Base-by-base conservation (phyloP, 2,797 vertebrate species). In the Scyliorhinus canicula region DNA sequence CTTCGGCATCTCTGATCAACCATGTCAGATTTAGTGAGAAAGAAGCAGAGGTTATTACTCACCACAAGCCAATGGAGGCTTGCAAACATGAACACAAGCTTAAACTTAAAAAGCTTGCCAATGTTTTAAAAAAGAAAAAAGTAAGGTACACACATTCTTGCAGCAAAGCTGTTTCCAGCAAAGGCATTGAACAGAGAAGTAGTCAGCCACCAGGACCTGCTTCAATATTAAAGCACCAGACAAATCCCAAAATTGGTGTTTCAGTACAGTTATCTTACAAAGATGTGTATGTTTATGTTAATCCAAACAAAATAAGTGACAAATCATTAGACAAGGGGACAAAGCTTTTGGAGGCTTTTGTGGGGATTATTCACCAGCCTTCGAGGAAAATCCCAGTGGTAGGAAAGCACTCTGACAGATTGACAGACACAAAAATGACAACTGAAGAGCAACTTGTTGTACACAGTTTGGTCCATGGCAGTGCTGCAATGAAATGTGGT, bases 1-100 rank as follows among this genome's bases (percentile, higher is more conserved):
- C 96, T 24, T 97, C 98, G 95, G 96, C 97, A 1, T 96, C 97
- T 0, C 95, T 97, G 65, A 98, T 98, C 95, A 98, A 98, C 96
- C 98, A 98, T 0, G 98, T 99, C 8, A 98, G 98, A 95, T 99
- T 99, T 96, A 97, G 98, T 50, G 98, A 99, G 95, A 98, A 98
- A 24, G 98, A 98, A 96, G 98, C 98, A 0, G 98, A 99, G 96
- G 96, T 99, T 88, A 98, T 99, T 97, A 97, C 98, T 0, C 98
- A 98, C 95, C 96, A 97, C 95, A 97, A 96, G 86, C 96, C 95
- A 95, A 98, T 98, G 94, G 96, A 97, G 95, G 96, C 96, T 95
- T 95, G 96, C 0, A 98, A 98, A 96, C 96, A 95, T 2, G 97
- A 98, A 96, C 97, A 97, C 77, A 96, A 96, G 1, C 97, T 99